Percentiles rank a stretch among this genome's conserved stretches.
Evolutionary conservation across 2,888 invertebrate species (phyloP).

Genomic region (Tribolium freemani): DNA sequence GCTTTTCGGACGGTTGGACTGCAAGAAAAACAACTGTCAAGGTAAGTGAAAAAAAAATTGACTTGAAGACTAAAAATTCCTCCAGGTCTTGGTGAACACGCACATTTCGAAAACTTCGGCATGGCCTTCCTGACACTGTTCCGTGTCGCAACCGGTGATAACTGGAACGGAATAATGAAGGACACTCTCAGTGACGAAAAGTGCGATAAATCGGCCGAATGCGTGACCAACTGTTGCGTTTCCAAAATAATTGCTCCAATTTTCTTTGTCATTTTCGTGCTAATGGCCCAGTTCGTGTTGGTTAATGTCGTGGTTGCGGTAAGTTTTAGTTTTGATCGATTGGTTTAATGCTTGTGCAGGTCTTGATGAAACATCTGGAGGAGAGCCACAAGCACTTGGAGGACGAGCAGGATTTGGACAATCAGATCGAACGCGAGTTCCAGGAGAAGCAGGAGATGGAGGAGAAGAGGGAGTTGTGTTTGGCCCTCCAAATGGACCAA

Average conservation of each 20-base stretch:
- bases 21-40: constrained; percentile 92
- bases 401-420: constrained; percentile 89
- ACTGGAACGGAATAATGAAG: constrained; percentile 99
- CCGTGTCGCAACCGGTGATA: constrained; percentile 99
- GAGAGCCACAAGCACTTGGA: constrained; percentile 97
- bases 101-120: constrained; percentile 98
- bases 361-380: constrained; percentile 99
- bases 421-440: constrained; percentile 90
- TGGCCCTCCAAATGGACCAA: constrained; percentile 76
- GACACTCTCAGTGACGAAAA: constrained; percentile 90
- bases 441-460: constrained; percentile 83
- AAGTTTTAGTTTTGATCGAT: constrained; percentile 57
- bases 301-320: constrained; percentile 99
- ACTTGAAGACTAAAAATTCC: no score
- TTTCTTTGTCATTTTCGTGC: constrained; percentile 99
- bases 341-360: constrained; percentile 62
- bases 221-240: constrained; percentile 98
- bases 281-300: constrained; percentile 99
- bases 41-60: no score
- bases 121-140: constrained; percentile 99
- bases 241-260: constrained; percentile 98
- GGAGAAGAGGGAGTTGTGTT: constrained; percentile 79
- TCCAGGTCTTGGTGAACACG: constrained; percentile 94
- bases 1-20: constrained; percentile 96
- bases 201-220: constrained; percentile 91